Conservation (phyloP, 1,140 invertebrate genomes). For the Saxidomus purpurata region DNA sequence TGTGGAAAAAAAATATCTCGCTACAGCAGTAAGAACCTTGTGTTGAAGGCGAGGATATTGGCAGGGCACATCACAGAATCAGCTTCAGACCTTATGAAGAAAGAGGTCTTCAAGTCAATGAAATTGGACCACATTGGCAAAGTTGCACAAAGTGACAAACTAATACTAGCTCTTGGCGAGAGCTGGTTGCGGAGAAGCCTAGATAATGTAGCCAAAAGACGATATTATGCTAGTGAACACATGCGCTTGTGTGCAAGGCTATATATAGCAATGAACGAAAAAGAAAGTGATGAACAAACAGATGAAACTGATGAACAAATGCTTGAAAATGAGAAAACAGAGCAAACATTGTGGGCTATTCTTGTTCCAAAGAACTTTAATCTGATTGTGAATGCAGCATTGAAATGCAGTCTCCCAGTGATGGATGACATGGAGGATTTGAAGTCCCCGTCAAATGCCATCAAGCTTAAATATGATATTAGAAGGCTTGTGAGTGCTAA, state of each 20-base stretch:
- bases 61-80: not conserved
- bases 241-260: conserved; percentile 14
- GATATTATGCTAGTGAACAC: conserved; percentile 5
- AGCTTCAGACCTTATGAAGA: not conserved
- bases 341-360: conserved; percentile 24
- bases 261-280: not conserved
- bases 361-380: conserved; percentile 8
- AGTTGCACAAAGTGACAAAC: not conserved
- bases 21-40: not conserved
- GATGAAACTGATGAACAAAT: not conserved
- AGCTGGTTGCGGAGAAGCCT: conserved; percentile 3
- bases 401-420: no score
- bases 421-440: no score
- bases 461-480: no score
- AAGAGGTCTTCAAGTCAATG: conserved; percentile 1
- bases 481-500: no score
- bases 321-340: no score
- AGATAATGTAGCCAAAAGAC: not conserved
- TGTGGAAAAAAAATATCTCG: not conserved
- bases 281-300: not conserved
- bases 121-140: not conserved
- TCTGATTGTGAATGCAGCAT: no score
- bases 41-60: not conserved
- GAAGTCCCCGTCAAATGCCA: no score
- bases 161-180: conserved; percentile 9